Percentiles rank a stretch among this genome's conserved stretches.
phyloP scores from a whole-genome alignment of 2,888 invertebrate species.

The Incurvaria masculella region DNA sequence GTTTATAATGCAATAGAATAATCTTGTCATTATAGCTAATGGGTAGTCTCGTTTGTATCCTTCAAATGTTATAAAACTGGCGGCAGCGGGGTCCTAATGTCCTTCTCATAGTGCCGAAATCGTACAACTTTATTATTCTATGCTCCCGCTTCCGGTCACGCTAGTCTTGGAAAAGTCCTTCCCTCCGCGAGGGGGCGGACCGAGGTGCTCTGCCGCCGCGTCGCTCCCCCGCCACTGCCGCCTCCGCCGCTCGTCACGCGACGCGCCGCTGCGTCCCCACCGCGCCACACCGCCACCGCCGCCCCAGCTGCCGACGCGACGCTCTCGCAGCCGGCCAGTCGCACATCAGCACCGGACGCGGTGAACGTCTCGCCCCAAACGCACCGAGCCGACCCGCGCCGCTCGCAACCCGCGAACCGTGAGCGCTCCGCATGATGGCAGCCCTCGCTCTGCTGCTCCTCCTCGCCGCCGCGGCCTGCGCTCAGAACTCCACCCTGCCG shows the following conservation, averaged over 20 bases:
- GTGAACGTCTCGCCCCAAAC: neutral
- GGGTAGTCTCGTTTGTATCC: too few species aligned
- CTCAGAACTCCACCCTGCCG: constrained; percentile 32
- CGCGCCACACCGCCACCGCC: neutral
- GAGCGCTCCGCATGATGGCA: neutral
- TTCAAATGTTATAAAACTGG: too few species aligned
- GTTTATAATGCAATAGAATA: too few species aligned
- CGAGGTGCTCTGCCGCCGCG: too few species aligned
- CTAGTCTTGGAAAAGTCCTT: neutral
- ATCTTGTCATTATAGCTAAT: too few species aligned
- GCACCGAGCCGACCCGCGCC: neutral
- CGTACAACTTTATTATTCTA: too few species aligned
- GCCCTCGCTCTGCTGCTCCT: constrained; percentile 23
- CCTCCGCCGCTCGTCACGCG: constrained; percentile 17
- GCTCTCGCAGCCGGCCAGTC: neutral
- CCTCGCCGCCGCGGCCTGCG: constrained; percentile 37
- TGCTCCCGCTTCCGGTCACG: too few species aligned
- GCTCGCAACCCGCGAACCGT: neutral
- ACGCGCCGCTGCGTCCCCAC: neutral
- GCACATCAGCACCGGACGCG: neutral
- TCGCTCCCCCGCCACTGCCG: constrained; percentile 26
- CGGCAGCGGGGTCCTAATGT: too few species aligned
- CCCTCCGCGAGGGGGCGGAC: neutral
- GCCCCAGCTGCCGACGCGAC: neutral
- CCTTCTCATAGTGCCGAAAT: too few species aligned